Conservation (phyloP, 2,113 vertebrate genomes). For the Sigmodon hispidus region DNA sequence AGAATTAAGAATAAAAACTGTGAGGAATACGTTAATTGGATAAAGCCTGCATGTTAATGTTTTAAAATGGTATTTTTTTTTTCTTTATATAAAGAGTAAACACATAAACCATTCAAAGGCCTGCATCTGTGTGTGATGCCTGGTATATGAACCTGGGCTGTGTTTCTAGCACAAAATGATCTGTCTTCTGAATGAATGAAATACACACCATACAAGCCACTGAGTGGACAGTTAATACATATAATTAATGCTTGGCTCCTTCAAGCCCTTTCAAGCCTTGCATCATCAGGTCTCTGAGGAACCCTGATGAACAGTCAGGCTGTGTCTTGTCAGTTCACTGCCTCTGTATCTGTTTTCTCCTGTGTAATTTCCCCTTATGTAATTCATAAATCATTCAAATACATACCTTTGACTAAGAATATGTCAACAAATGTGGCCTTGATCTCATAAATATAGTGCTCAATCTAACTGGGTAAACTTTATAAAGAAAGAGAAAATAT, state of each 20-base stretch:
- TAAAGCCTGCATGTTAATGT: background rate
- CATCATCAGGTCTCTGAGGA: background rate
- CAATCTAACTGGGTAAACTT: background rate
- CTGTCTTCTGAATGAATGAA: slow-evolving; percentile 24
- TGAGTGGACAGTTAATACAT: background rate
- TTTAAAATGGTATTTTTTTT: slow-evolving; percentile 47
- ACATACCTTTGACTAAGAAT: background rate
- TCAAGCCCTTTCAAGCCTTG: background rate
- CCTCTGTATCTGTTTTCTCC: background rate
- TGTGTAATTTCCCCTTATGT: background rate
- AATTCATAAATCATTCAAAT: background rate
- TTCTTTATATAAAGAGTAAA: slow-evolving; percentile 38
- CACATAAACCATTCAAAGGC: background rate
- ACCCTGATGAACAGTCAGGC: background rate
- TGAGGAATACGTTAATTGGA: background rate
- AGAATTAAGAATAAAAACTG: slow-evolving; percentile 36
- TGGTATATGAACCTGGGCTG: background rate
- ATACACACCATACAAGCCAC: background rate
- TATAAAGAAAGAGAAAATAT: background rate
- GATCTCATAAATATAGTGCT: background rate
- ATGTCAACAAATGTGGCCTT: background rate
- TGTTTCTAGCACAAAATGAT: background rate
- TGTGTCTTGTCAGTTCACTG: background rate
- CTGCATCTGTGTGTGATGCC: background rate
- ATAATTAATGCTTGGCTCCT: background rate